A percentile compares a stretch with the other conserved stretches of the same genome.
phyloP scores from a whole-genome alignment of 2,113 vertebrate species.

The Cranoglanis bouderius region DNA sequence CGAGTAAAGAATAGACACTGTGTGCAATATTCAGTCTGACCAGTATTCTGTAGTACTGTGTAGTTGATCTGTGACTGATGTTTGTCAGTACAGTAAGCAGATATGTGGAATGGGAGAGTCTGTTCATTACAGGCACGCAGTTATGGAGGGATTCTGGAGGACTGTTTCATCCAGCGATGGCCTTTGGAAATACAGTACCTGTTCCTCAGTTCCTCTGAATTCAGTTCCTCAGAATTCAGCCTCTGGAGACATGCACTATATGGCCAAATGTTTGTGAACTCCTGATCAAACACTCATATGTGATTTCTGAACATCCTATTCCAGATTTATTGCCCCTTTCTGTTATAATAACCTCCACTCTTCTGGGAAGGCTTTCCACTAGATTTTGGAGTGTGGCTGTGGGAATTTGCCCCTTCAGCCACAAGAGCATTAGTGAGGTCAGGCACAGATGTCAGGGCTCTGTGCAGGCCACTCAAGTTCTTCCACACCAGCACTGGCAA shows the following conservation, averaged over 20 bases:
- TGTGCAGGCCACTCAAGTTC: too few relatives aligned
- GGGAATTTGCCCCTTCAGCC: not conserved
- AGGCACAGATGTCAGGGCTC: not conserved
- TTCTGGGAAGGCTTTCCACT: not conserved
- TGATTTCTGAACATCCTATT: not conserved
- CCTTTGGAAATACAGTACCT: not conserved
- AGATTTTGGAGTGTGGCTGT: not conserved
- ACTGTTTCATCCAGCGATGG: not conserved
- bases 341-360: not conserved
- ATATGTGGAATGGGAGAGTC: not conserved
- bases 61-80: not conserved
- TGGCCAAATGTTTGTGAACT: not conserved
- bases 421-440: not conserved
- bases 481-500: too few relatives aligned
- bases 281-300: not conserved
- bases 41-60: not conserved
- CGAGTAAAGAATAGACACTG: not conserved
- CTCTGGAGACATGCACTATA: not conserved
- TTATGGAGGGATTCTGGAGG: not conserved
- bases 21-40: not conserved
- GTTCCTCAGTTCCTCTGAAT: not conserved
- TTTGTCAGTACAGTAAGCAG: not conserved
- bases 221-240: not conserved
- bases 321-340: not conserved
- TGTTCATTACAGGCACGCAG: not conserved